Evolutionary conservation across 2,888 invertebrate species (phyloP), one percentile per base, ranked within the genome.

Genomic region (Aleiodes leptofemur): DNA sequence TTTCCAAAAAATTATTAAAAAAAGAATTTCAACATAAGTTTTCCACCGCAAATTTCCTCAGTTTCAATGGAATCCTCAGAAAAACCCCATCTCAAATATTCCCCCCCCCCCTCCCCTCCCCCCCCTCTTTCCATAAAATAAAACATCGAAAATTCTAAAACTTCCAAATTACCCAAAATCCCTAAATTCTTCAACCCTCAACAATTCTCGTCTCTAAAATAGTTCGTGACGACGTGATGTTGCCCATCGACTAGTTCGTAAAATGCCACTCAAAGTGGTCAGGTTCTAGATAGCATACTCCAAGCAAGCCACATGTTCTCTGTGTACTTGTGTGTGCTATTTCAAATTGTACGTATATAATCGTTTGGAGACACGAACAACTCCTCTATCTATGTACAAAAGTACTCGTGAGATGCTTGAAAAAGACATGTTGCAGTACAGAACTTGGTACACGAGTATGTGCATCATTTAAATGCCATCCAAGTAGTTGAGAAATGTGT

Each of bases 231-330:
- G 48, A 64, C 16, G 14, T 64, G 43, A 48, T 16, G 64, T 64
- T 23, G 43, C 3, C 64, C 64, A 43, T 43, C 43, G 64, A 61
- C 7, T 43, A 2, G 23, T 16, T 48, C 64, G 23, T 48, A 23
- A 43, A 48, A 38, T 23, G 64, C 43, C 64, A 64, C 64, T 64
- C 64, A 43, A 43, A 64, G 43, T 48, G 48, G 64, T 64, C 64
- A 64, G 48, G 64, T 8, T 23, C 23, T 48, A 6, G 43, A 64
- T 43, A 23, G 64, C 29, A 64, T 64, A 11, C 48, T 8, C 43
- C 23, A 5, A 48, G 29, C 9, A 23, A 23, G 9, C 43, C 48
- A 64, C 23, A 64, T 64, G 9, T 23, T 16, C 23, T 2, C 23
- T 48, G 11, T 48, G 11, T 48, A 48, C 43, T 64, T 64, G 64